phyloP scores from a whole-genome alignment of 2,888 invertebrate genomes.

The Drosophila ustulata region DNA sequence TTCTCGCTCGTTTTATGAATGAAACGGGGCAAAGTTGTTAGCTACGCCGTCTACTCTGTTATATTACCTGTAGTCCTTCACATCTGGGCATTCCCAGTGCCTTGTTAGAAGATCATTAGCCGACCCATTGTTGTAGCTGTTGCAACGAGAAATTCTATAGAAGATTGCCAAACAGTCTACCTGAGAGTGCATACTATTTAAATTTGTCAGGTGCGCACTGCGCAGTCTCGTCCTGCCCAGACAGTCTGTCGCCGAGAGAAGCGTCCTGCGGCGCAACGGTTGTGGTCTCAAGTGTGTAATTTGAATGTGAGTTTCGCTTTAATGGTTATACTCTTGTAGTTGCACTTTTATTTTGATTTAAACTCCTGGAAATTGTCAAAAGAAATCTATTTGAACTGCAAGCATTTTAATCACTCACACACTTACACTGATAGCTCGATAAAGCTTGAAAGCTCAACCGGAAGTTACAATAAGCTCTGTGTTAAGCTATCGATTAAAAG shows the following conservation, averaged over 20 bases:
- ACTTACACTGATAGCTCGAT: no score
- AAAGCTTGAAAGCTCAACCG: neutral
- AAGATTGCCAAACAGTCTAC: conserved; percentile 62
- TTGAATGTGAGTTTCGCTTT: conserved; percentile 38
- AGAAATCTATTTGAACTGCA: neutral
- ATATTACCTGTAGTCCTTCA: conserved; percentile 35
- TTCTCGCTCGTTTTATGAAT: conserved; percentile 66
- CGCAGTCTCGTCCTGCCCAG: conserved; percentile 46
- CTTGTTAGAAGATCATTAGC: conserved; percentile 85
- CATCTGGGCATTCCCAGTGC: conserved; percentile 70
- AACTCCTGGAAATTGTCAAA: conserved; percentile 7
- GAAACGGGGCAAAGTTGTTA: conserved; percentile 38
- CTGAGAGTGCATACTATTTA: conserved; percentile 38
- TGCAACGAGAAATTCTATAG: conserved; percentile 59
- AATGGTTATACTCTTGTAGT: conserved; percentile 3
- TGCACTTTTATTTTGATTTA: conserved; percentile 2
- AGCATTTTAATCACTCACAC: no score
- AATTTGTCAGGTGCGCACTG: conserved; percentile 66
- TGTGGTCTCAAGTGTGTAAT: conserved; percentile 74
- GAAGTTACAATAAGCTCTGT: neutral
- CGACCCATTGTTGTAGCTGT: conserved; percentile 50
- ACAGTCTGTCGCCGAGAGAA: conserved; percentile 74
- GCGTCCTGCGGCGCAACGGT: conserved; percentile 61
- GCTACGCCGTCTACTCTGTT: conserved; percentile 18
- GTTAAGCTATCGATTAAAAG: neutral